These are phyloP conservation scores for Zygogramma bicolorata DNA, from an alignment of 2,888 invertebrate genomes.

Conservation along the genomic window DNA sequence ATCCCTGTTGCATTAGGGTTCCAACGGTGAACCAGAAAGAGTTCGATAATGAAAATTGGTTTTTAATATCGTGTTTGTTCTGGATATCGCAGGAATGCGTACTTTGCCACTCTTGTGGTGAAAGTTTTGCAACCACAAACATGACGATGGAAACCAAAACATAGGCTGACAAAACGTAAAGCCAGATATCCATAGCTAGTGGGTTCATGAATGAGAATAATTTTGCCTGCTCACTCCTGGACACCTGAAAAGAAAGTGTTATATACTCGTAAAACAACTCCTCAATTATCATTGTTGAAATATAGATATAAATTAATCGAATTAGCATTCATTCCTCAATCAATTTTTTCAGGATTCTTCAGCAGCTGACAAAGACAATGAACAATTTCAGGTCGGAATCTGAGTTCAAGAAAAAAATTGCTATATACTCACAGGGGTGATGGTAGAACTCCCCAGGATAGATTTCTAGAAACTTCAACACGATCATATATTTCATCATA, in stretches of 20 bases:
- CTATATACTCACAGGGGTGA: no score
- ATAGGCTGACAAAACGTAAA: conserved; percentile 85
- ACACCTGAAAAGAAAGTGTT: conserved; percentile 69
- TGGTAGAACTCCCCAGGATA: no score
- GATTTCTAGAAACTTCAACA: no score
- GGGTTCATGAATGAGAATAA: conserved; percentile 91
- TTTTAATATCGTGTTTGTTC: conserved; percentile 73
- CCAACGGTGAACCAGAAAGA: conserved; percentile 91
- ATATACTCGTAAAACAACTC: no score
- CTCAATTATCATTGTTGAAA: no score
- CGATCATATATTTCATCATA: no score
- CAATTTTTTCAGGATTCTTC: no score
- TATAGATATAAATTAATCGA: no score
- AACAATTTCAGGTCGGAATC: no score
- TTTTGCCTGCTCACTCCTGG: conserved; percentile 77
- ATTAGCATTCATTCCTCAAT: no score
- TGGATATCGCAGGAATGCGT: conserved; percentile 78
- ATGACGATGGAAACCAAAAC: conserved; percentile 82
- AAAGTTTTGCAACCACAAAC: conserved; percentile 84
- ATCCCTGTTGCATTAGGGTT: conserved; percentile 90
- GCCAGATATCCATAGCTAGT: conserved; percentile 87
- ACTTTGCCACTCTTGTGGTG: conserved; percentile 85
- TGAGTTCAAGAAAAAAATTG: no score
- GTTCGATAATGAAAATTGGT: conserved; percentile 86
- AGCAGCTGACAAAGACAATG: no score